Evolutionary conservation across 2,888 invertebrate genomes (phyloP), one percentile per base, ranked within the genome.

Genomic region (Cordilura impudica): DNA sequence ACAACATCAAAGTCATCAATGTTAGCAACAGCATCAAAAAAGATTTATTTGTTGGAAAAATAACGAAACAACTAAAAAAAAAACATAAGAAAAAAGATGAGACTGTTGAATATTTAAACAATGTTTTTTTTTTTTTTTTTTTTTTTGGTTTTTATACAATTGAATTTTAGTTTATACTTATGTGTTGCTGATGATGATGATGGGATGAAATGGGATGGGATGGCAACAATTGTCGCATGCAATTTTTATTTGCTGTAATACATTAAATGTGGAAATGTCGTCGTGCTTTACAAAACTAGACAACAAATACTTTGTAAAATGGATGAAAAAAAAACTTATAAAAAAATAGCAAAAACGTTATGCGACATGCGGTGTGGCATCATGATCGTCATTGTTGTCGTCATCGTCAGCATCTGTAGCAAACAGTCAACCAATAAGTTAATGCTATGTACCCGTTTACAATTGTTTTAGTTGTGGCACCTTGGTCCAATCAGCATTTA

Each of bases 351-450:
- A 76, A 74, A 81, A 81, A 81, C 81, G 81, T 81, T 81, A 81
- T 81, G 81, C 81, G 78, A 78, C 81, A 81, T 81, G 81, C 76
- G 73, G 81, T 79, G 78, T 81, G 81, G 81, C 81, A 81, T 78
- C 78, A 79, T 81, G 75, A 78, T 75, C 76, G 75, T 63, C 66
- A n/a, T 39, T n/a, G 29, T 12, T 21, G 29, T 63, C 49, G 63
- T 19, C 65, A 54, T 31, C 66, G 60, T n/a, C 58, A 60, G 39
- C 26, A 39, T 49, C 8, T 23, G 8, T 29, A 43, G 39, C 39
- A 49, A 26, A n/a, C 63, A 54, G 31, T n/a, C 74, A 72, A 43
- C 51, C 69, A 69, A 26, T 29, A 76, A 63, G 53, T 61, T 61
- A 69, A 75, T 39, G n/a, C 4, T 39, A 39, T 39, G 14, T 39